phyloP scores from a whole-genome alignment of 2,888 invertebrate genomes.

The Erebia palarica region DNA sequence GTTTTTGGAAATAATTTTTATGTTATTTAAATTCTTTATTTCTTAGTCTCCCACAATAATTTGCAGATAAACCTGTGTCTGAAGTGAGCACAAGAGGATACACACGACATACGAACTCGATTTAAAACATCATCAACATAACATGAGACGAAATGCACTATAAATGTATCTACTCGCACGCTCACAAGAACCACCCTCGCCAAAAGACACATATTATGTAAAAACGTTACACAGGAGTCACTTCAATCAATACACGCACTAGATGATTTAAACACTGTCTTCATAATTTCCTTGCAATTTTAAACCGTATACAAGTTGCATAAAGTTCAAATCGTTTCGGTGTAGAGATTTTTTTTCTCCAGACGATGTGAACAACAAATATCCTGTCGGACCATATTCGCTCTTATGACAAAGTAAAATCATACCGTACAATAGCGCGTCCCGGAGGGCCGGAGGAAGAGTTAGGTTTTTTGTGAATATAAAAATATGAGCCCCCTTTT shows the following conservation, averaged over 20 bases:
- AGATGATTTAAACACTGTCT: slow-evolving; percentile 78
- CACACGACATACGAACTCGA: slow-evolving; percentile 1
- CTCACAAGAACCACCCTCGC: slow-evolving; percentile 62
- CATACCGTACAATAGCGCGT: slow-evolving; percentile 47
- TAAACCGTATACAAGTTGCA: slow-evolving; percentile 47
- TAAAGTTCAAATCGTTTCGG: slow-evolving; percentile 47
- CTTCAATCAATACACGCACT: slow-evolving; percentile 82
- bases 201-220: slow-evolving; percentile 80
- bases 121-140: slow-evolving; percentile 28
- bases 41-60: neutral
- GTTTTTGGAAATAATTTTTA: too few species aligned
- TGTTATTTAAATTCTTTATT: neutral
- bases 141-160: slow-evolving; percentile 30
- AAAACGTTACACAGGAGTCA: slow-evolving; percentile 79
- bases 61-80: neutral
- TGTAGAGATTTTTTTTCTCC: slow-evolving; percentile 58
- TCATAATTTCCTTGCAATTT: slow-evolving; percentile 49
- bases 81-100: neutral
- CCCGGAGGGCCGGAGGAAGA: slow-evolving; percentile 68
- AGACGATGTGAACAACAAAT: slow-evolving; percentile 68
- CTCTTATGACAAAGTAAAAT: slow-evolving; percentile 57
- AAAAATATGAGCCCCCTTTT: slow-evolving; percentile 82
- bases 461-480: slow-evolving; percentile 79
- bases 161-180: slow-evolving; percentile 37
- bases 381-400: slow-evolving; percentile 60